Base-by-base conservation (phyloP, 2,797 vertebrate species). In the Hippoglossus hippoglossus region DNA sequence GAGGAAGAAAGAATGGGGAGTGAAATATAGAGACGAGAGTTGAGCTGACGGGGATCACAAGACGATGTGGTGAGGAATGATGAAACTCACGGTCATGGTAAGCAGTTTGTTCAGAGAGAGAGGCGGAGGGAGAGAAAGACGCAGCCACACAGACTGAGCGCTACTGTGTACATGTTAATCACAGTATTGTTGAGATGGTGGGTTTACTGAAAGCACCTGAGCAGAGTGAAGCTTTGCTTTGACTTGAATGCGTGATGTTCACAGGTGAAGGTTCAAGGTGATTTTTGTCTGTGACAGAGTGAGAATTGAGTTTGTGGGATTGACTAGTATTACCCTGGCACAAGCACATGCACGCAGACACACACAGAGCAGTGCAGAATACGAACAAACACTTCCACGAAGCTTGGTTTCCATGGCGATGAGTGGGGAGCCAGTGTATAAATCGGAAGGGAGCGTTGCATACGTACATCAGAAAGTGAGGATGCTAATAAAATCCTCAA, bases 341-440 rank as follows among this genome's bases (percentile, higher is more conserved):
- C 18, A 26, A 63, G 39, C 34, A 24, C 41, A 68, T 12, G 36
- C 36, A 12, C 34, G 34, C 54, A 44, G 9, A 56, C 6, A 46
- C 31, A 39, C 47, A 73, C 39, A 70, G 36, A 57, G 69, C 61
- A 31, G 69, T 3, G 24, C 18, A 62, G 51, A 80, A 63, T 59
- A 80, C 55, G 34, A 81, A 82, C 72, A 82, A 77, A 86, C 60
- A 71, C 69, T 61, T 82, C 72, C 67, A 47, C 60, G 81, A 84
- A 83, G 77, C 70, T 59, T 55, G 59, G 80, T 90, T 90, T 65
- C 86, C 76, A 85, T 87, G 83, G 86, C 34, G 68, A 92, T 73
- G 72, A 73, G 64, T 15, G 16, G 66, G 73, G 55, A 84, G 70
- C 76, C 41, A 34, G 34, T 61, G 63, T 66, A 64, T 73, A 61